Percentiles rank a stretch among this genome's conserved stretches.
Evolutionary conservation across 2,113 vertebrate species (phyloP).

Genomic region (Oxygymnocypris stewartii): DNA sequence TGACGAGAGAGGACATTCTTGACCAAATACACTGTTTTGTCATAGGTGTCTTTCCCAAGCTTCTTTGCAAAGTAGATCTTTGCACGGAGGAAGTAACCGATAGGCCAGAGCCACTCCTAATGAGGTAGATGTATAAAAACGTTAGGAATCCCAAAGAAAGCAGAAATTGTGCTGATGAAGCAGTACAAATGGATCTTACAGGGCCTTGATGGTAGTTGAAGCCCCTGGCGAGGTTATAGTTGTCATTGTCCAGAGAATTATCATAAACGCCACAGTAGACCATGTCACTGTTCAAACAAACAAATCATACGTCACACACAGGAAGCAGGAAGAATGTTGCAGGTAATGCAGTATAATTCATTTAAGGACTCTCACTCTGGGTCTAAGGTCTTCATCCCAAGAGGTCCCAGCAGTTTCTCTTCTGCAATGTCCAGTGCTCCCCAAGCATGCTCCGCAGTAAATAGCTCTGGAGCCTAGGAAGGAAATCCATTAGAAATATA

Average conservation of each 20-base stretch:
- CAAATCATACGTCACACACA: not conserved
- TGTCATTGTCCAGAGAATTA: slow-evolving; percentile 91
- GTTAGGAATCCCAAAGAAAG: slow-evolving; percentile 6
- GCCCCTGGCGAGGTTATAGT: slow-evolving; percentile 91
- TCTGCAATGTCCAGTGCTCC: slow-evolving; percentile 84
- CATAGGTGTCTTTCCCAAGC: slow-evolving; percentile 78
- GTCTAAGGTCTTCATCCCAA: slow-evolving; percentile 98
- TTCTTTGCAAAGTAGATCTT: slow-evolving; percentile 91
- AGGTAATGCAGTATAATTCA: not conserved
- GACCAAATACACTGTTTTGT: slow-evolving; percentile 81
- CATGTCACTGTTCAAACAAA: slow-evolving; percentile 77
- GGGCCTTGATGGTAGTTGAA: slow-evolving; percentile 99
- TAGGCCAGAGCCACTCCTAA: slow-evolving; percentile 97
- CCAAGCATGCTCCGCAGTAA: slow-evolving; percentile 86
- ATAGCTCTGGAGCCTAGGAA: slow-evolving; percentile 90
- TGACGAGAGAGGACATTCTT: slow-evolving; percentile 93
- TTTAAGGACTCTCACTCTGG: slow-evolving; percentile 80
- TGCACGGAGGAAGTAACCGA: slow-evolving; percentile 95
- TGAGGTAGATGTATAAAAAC: slow-evolving; percentile 40
- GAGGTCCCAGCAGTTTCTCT: slow-evolving; percentile 89
- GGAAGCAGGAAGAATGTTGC: not conserved
- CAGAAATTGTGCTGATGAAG: not conserved
- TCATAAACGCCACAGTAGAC: slow-evolving; percentile 92
- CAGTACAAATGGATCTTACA: slow-evolving; percentile 74
- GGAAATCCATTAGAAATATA: not conserved